Evolutionary conservation across 1,140 invertebrate genomes (phyloP).

Genomic region (Plectus sambesii): DNA sequence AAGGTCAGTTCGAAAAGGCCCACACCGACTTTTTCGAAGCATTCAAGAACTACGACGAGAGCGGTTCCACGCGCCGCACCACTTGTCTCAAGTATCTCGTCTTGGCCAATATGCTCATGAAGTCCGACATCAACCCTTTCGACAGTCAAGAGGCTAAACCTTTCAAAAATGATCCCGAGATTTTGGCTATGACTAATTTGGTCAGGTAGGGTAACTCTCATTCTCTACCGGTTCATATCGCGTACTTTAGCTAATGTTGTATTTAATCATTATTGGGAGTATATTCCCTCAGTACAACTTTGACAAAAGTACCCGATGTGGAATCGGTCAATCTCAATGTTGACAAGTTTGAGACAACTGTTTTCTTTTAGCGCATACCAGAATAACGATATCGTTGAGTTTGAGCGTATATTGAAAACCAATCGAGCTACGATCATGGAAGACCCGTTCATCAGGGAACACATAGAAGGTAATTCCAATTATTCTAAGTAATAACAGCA

Average conservation of each 20-base stretch:
- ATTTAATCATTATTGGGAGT: no score
- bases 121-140: slow-evolving; percentile 98
- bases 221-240: no score
- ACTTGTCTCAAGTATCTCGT: slow-evolving; percentile 98
- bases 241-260: no score
- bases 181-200: slow-evolving; percentile 96
- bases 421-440: slow-evolving; percentile 97
- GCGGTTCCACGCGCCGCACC: slow-evolving; percentile 87
- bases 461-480: slow-evolving; percentile 93
- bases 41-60: slow-evolving; percentile 99
- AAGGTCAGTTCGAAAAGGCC: slow-evolving; percentile 96
- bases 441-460: slow-evolving; percentile 96
- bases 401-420: slow-evolving; percentile 87
- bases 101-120: slow-evolving; percentile 81
- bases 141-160: slow-evolving; percentile 99
- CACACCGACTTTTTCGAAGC: slow-evolving; percentile 99
- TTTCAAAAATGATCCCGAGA: slow-evolving; percentile 98
- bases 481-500: not conserved
- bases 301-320: no score
- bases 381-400: slow-evolving; percentile 97
- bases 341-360: slow-evolving; percentile 12
- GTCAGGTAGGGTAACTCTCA: no score
- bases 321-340: no score
- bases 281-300: no score
- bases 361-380: slow-evolving; percentile 66